A percentile compares a stretch with the other conserved stretches of the same genome.
Evolutionary conservation across 1,140 invertebrate genomes (phyloP).

Genomic region (Papilio aristodemus): DNA sequence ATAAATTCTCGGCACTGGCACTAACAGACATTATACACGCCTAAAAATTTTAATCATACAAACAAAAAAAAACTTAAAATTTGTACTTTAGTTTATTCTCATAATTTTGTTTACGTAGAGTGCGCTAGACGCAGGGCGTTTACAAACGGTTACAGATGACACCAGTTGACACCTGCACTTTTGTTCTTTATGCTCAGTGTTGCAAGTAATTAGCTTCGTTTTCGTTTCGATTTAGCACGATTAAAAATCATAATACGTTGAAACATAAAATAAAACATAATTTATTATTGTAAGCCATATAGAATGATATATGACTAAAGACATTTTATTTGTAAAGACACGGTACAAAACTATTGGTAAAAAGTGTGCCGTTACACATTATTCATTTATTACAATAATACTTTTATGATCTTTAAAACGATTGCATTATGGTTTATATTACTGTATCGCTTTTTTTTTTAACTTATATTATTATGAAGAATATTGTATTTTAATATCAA

Average conservation of each 20-base stretch:
- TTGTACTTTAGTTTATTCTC: constrained; percentile 50
- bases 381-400: too few species aligned
- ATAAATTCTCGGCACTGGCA: constrained; percentile 84
- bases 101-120: constrained; percentile 47
- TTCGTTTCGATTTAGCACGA: background rate
- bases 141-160: constrained; percentile 34
- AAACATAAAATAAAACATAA: too few species aligned
- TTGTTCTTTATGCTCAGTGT: constrained; percentile 39
- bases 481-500: too few species aligned
- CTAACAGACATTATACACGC: constrained; percentile 82
- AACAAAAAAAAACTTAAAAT: constrained; percentile 45
- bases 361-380: too few species aligned
- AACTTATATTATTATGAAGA: too few species aligned
- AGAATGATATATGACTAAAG: too few species aligned
- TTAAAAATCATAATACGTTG: constrained; percentile 3
- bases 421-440: too few species aligned
- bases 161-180: constrained; percentile 35
- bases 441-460: too few species aligned
- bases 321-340: too few species aligned
- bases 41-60: constrained; percentile 36
- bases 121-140: constrained; percentile 39
- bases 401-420: too few species aligned
- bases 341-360: too few species aligned
- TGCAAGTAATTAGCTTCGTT: constrained; percentile 16
- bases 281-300: too few species aligned